A percentile compares a stretch with the other conserved stretches of the same genome.
phyloP scores from a whole-genome alignment of 2,797 vertebrate species.

The Coregonus suidteri region DNA sequence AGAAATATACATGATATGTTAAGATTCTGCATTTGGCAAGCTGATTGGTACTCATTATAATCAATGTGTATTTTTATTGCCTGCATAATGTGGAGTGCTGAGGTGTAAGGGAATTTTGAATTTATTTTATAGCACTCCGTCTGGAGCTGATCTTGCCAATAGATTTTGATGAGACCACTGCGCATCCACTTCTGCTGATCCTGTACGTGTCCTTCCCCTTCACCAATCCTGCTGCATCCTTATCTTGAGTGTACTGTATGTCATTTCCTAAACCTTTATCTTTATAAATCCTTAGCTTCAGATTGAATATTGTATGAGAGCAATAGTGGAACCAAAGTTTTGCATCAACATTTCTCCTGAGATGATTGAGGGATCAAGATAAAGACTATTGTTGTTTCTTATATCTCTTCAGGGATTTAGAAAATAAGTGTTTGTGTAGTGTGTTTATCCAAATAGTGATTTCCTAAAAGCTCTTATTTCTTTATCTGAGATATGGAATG shows the following conservation, averaged over 20 bases:
- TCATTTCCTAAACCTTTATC: too few species aligned
- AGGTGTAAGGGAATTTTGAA: not conserved
- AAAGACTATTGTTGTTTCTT: too few species aligned
- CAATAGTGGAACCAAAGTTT: too few species aligned
- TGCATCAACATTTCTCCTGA: too few species aligned
- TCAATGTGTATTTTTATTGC: not conserved
- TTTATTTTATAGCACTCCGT: conserved; percentile 60
- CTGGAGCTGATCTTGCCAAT: conserved; percentile 70
- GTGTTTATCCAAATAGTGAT: too few species aligned
- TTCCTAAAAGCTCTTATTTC: too few species aligned
- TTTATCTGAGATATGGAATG: too few species aligned
- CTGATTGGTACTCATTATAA: not conserved
- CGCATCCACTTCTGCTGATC: conserved; percentile 70
- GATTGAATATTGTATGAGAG: too few species aligned
- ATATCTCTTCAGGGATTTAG: too few species aligned
- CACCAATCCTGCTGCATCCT: not conserved
- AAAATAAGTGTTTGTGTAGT: too few species aligned
- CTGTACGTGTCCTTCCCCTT: conserved; percentile 60
- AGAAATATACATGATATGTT: not conserved
- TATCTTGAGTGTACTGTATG: not conserved
- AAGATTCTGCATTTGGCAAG: not conserved
- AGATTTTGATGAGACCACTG: conserved; percentile 63
- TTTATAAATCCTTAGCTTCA: too few species aligned
- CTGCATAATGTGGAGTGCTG: not conserved
- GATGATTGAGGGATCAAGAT: too few species aligned